Percentiles rank a stretch among this genome's conserved stretches.
These are phyloP conservation scores for Sarcophaga carnaria DNA, from an alignment of 2,888 invertebrate genomes.

Conservation along the genomic window DNA sequence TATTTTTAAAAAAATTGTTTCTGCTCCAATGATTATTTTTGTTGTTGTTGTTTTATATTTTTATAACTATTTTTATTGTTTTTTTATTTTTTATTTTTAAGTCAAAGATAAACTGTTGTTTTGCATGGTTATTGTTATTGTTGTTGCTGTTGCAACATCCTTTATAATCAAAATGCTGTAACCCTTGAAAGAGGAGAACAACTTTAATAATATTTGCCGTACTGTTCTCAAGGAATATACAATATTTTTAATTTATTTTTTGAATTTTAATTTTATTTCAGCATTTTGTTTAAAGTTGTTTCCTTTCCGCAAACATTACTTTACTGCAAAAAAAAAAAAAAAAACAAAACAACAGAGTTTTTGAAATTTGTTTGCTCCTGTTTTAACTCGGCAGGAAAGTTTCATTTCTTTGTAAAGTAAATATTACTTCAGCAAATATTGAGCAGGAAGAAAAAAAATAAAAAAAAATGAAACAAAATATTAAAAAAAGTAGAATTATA, in stretches of 20 bases:
- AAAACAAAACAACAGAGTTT: neutral
- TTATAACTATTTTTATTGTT: conserved; percentile 35
- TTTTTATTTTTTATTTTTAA: conserved; percentile 45
- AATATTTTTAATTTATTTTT: conserved; percentile 6
- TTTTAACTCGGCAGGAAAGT: conserved; percentile 19
- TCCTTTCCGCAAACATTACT: conserved; percentile 55
- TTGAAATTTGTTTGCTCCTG: neutral
- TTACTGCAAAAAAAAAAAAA: conserved; percentile 26
- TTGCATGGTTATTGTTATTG: neutral
- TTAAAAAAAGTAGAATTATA: neutral
- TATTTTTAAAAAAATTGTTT: conserved; percentile 46
- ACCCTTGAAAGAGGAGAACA: conserved; percentile 27
- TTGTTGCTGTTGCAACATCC: conserved; percentile 24
- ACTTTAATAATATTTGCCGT: conserved; percentile 54
- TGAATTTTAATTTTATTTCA: conserved; percentile 18
- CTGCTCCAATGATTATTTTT: conserved; percentile 47
- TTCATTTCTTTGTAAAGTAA: conserved; percentile 60
- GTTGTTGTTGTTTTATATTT: conserved; percentile 28
- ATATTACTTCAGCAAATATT: conserved; percentile 63
- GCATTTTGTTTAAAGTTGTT: conserved; percentile 41
- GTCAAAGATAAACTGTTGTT: conserved; percentile 52
- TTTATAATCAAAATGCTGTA: conserved; percentile 14
- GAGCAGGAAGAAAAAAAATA: conserved; percentile 7
- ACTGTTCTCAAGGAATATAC: neutral
- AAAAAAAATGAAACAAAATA: neutral